Base-by-base conservation (phyloP, 2,888 invertebrate genomes). In the Lithophane ornitopus region DNA sequence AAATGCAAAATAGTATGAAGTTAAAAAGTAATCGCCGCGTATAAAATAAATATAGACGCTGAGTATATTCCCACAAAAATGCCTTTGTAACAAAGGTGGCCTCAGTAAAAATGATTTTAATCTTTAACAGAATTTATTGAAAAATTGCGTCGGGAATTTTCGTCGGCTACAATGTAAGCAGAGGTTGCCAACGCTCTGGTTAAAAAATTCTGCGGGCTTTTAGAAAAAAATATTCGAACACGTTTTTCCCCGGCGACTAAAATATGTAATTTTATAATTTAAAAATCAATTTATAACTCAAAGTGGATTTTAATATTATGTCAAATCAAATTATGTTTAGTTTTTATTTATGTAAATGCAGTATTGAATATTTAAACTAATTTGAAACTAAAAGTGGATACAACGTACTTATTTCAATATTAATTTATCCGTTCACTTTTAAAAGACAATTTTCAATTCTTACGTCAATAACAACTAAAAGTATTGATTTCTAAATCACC, bases 61-160 rank as follows among this genome's bases (percentile, higher is more conserved):
- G n/a, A 65, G 41, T 70, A 66, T 79, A 44, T 54, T 26, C 12
- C n/a, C 84, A 80, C 70, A 84, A 80, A 84, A 84, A 74, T 84
- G 59, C 81, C 70, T 84, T 82, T 84, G 62, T 68, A 65, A 80
- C 79, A 84, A 87, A 86, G 81, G 74, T 76, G 70, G 73, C 84
- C 87, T 86, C 85, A 81, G 85, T 83, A 81, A 85, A 88, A 87
- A 85, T 81, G 63, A 85, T 88, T 90, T 90, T 88, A 86, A 89
- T 86, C 84, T 88, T 83, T 84, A 87, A 88, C 84, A 49, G 80
- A 88, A 89, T 88, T 88, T 88, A 92, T 93, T 91, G 90, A 91
- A 92, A 91, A 90, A 92, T 91, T 89, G 85, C 83, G 84, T 84
- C 34, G 62, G 76, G 76, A 83, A 89, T 92, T 92, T 92, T 90